phyloP scores from a whole-genome alignment of 1,140 invertebrate genomes.

The Atta colombica region DNA sequence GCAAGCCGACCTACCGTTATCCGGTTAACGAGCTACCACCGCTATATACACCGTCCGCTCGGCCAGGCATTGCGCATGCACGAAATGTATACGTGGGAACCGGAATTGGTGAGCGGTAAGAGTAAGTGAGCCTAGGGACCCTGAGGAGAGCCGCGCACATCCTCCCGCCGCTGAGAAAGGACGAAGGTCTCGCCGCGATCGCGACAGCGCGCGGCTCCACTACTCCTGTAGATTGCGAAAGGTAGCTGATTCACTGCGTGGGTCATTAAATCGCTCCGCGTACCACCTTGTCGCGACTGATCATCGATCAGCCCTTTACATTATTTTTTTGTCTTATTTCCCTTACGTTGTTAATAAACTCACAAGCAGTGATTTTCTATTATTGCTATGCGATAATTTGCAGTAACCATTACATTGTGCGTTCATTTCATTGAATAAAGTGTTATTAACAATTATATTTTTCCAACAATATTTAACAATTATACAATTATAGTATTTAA shows the following conservation, averaged over 20 bases:
- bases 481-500: too few species aligned
- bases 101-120: constrained; percentile 82
- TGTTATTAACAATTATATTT: not conserved
- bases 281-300: constrained; percentile 44
- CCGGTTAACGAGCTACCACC: constrained; percentile 86
- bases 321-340: not conserved
- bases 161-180: constrained; percentile 71
- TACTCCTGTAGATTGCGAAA: constrained; percentile 42
- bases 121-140: constrained; percentile 64
- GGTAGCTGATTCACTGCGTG: constrained; percentile 54
- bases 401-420: too few species aligned
- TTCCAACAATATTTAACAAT: not conserved
- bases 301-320: not conserved
- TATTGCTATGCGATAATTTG: not conserved
- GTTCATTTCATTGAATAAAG: not conserved
- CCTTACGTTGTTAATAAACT: not conserved
- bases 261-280: constrained; percentile 50
- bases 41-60: constrained; percentile 78
- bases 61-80: constrained; percentile 85
- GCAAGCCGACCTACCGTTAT: constrained; percentile 84
- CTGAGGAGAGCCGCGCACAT: constrained; percentile 62
- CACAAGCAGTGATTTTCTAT: not conserved
- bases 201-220: constrained; percentile 22
- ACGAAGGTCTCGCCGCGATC: constrained; percentile 58
- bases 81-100: constrained; percentile 87